Conservation (phyloP, 2,888 invertebrate genomes). For the Dexiosoma caninum region DNA sequence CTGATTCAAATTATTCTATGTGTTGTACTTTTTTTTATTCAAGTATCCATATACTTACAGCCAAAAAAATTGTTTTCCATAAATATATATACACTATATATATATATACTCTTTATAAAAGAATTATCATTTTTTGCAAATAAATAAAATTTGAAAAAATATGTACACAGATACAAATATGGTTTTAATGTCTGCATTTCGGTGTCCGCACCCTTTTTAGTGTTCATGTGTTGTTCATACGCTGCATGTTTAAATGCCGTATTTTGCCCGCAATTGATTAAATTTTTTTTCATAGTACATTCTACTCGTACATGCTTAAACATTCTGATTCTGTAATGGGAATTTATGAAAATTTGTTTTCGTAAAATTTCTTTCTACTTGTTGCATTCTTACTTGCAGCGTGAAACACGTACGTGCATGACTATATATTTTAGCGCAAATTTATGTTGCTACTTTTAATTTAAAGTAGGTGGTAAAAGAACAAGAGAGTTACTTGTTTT, state of each 20-base stretch:
- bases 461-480: conserved; percentile 57
- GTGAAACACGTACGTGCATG: conserved; percentile 22
- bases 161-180: neutral
- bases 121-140: no score
- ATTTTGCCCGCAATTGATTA: conserved; percentile 57
- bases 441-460: conserved; percentile 43
- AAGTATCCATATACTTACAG: no score
- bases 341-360: conserved; percentile 60
- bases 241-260: conserved; percentile 57
- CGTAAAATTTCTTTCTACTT: conserved; percentile 3
- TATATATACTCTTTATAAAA: no score
- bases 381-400: conserved; percentile 19
- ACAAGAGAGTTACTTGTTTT: neutral
- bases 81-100: no score
- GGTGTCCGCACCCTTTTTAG: neutral
- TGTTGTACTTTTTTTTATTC: no score
- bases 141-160: no score
- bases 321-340: conserved; percentile 33
- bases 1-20: no score
- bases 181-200: neutral
- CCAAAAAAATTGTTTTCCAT: no score
- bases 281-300: neutral
- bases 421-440: conserved; percentile 45
- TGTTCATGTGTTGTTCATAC: conserved; percentile 24
- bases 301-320: neutral